phyloP scores from a whole-genome alignment of 2,888 invertebrate species.

The Alloplasta piceator region DNA sequence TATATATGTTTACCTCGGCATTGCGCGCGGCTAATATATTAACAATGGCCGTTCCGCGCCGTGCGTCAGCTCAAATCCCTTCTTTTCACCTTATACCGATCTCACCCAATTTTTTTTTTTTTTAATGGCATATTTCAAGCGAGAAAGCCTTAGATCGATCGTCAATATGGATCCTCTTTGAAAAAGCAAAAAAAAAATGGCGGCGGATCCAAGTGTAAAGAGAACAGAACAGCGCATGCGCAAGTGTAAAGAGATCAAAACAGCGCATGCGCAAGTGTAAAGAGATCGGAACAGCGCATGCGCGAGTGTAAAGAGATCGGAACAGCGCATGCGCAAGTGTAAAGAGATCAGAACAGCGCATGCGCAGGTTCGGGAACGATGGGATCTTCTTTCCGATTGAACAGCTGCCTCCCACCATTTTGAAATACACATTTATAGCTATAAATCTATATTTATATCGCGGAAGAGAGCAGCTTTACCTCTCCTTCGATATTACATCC shows the following conservation, averaged over 20 bases:
- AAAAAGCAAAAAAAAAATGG: background rate
- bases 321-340: too few species aligned
- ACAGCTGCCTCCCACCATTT: constrained; percentile 78
- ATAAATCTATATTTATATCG: constrained; percentile 4
- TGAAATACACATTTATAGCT: background rate
- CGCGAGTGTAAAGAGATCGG: too few species aligned
- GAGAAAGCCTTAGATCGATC: constrained; percentile 38
- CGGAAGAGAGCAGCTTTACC: constrained; percentile 35
- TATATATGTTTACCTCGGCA: background rate
- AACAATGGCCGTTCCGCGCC: constrained; percentile 75
- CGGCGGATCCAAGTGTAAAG: too few species aligned
- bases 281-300: too few species aligned
- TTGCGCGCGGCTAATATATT: constrained; percentile 74
- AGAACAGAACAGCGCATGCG: too few species aligned
- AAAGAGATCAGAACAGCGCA: too few species aligned
- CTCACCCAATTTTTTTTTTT: constrained; percentile 53
- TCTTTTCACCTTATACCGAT: constrained; percentile 56
- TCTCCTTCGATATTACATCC: constrained; percentile 49
- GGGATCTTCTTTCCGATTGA: constrained; percentile 61
- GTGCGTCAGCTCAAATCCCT: constrained; percentile 42
- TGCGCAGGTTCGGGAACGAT: constrained; percentile 62
- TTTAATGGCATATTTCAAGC: constrained; percentile 57
- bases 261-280: too few species aligned
- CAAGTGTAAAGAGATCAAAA: too few species aligned
- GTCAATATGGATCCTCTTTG: background rate